These are phyloP conservation scores for Manacus vitellinus DNA, from an alignment of 2,113 vertebrate genomes.

Conservation along the genomic window DNA sequence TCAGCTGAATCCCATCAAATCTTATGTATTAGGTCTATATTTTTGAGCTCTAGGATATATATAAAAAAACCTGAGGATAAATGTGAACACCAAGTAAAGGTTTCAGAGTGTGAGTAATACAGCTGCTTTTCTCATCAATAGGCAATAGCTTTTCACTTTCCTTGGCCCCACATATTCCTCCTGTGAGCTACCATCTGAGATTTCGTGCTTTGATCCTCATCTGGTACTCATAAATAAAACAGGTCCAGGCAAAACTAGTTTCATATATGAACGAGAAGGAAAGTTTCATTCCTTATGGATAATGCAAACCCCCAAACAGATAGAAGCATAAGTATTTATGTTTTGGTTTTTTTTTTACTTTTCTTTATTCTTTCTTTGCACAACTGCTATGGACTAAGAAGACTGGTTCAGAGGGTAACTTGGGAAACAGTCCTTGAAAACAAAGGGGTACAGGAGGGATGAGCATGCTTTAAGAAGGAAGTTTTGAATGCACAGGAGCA, in stretches of 20 bases:
- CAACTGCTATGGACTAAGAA: not conserved
- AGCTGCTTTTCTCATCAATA: slow-evolving; percentile 17
- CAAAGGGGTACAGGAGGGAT: too few relatives aligned
- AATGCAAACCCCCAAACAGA: not conserved
- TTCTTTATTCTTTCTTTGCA: not conserved
- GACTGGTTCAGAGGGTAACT: too few relatives aligned
- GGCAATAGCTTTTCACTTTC: not conserved
- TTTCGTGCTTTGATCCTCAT: slow-evolving; percentile 21
- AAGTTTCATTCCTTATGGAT: not conserved
- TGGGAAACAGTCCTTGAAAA: too few relatives aligned
- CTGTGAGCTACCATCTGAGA: not conserved
- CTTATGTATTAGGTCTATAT: not conserved
- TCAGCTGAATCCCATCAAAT: not conserved
- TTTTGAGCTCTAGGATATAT: not conserved
- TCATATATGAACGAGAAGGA: not conserved
- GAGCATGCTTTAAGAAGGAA: too few relatives aligned
- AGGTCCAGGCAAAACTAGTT: not conserved
- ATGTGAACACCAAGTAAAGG: not conserved
- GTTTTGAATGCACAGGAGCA: too few relatives aligned
- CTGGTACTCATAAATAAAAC: slow-evolving; percentile 21
- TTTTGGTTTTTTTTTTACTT: rapidly evolving
- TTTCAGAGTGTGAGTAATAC: not conserved
- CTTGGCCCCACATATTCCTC: not conserved
- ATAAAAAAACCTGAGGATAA: not conserved
- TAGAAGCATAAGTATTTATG: not conserved